Base-by-base conservation (phyloP, 2,888 invertebrate species). In the Elmis aenea region DNA sequence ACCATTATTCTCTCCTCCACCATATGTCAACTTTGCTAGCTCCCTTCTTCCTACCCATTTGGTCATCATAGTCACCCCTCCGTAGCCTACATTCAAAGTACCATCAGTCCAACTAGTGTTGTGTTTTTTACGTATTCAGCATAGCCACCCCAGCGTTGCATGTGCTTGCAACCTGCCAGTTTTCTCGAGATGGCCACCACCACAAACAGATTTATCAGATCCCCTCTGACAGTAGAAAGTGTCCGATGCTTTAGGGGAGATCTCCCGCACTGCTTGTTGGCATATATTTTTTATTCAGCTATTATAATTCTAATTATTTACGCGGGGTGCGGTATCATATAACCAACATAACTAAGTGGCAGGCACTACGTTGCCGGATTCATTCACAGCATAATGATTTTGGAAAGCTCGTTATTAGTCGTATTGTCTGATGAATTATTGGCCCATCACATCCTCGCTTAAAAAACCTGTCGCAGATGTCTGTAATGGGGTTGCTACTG, bases 301-400 rank as follows among this genome's bases (percentile, higher is more conserved):
- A 68, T 68, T 68, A 68, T 68, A 63, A 66, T 67, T 66, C 65
- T 67, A 68, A 68, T 68, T 67, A 68, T 67, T 64, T 60, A 58
- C 60, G 59, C 57, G 58, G 57, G 58, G 55, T 45, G 51, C 51
- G 44, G 53, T 61, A 62, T 66, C 64, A 51, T 57, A 64, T 66
- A 63, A 66, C 66, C 64, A 56, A 64, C 63, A 62, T 59, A 64
- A 62, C 67, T 65, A 66, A 67, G 66, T 66, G 66, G 64, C 64
- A 55, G 61, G 58, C 62, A 48, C 55, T 57, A 50, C 45, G 34
- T 33, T 33, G 45, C 38, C 44, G 35, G 39, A 42, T 45, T 38
- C 48, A 48, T 8, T 5, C 5, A 50, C 46, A 47, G 46, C 46
- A 53, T 59, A 60, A 59, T 57, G 57, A 59, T 54, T 49, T 46